These are phyloP conservation scores for Pollenia griseotomentosa DNA, from an alignment of 2,888 invertebrate species.

Conservation along the genomic window DNA sequence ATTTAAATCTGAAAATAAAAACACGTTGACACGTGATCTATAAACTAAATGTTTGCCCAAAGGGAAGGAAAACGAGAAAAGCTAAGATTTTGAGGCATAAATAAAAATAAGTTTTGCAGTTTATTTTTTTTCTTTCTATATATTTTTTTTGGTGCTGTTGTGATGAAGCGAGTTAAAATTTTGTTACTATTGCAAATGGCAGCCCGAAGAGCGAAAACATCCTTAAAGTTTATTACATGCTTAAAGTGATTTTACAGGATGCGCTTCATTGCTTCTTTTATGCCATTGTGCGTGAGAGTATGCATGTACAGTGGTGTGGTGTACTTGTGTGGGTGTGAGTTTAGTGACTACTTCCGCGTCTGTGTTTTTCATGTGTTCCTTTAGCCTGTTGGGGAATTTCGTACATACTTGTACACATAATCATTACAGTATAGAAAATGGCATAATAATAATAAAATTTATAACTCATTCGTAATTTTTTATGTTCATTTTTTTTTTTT, in stretches of 20 bases:
- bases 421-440: conserved; percentile 24
- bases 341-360: conserved; percentile 11
- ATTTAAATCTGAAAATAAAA: conserved; percentile 32
- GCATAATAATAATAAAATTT: conserved; percentile 56
- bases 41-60: conserved; percentile 50
- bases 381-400: conserved; percentile 1
- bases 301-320: conserved; percentile 18
- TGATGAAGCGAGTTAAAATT: conserved; percentile 25
- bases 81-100: conserved; percentile 46
- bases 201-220: conserved; percentile 27
- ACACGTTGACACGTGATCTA: conserved; percentile 46
- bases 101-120: conserved; percentile 34
- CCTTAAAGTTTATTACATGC: conserved; percentile 80
- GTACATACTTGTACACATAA: background rate
- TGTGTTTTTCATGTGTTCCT: background rate
- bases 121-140: background rate
- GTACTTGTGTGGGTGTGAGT: background rate
- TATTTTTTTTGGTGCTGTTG: conserved; percentile 4
- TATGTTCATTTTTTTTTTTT: conserved; percentile 35
- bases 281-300: conserved; percentile 16
- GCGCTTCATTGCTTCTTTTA: conserved; percentile 81
- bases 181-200: conserved; percentile 41
- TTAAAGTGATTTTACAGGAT: conserved; percentile 83
- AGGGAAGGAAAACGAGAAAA: background rate
- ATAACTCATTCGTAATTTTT: conserved; percentile 61